phyloP scores from a whole-genome alignment of 2,797 vertebrate genomes.

The Valencia hispanica region DNA sequence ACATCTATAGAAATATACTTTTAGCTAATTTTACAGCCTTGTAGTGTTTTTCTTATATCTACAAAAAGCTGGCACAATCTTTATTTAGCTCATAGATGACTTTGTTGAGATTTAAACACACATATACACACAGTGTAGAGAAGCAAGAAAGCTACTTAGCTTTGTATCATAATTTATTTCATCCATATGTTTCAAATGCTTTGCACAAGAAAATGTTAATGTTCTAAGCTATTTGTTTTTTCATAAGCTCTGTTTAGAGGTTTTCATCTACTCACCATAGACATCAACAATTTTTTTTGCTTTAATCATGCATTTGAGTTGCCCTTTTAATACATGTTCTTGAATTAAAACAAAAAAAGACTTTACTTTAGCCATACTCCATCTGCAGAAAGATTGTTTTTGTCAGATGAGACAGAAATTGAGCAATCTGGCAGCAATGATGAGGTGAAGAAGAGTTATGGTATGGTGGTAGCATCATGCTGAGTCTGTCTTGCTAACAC shows the following conservation, averaged over 20 bases:
- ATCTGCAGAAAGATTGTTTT: background rate
- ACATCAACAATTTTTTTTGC: background rate
- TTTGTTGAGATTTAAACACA: constrained; percentile 9
- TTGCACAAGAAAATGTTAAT: background rate
- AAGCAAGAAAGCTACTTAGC: too few species aligned
- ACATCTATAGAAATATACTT: constrained; percentile 12
- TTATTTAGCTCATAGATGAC: background rate
- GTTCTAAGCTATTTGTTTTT: background rate
- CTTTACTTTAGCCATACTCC: background rate
- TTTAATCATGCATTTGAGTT: background rate
- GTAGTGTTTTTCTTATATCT: background rate
- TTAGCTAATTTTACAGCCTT: constrained; percentile 1
- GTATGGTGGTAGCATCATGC: background rate
- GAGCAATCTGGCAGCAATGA: background rate
- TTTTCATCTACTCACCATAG: background rate
- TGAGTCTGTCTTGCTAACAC: background rate
- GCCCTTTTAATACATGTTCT: background rate
- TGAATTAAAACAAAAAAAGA: background rate
- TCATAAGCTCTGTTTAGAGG: background rate
- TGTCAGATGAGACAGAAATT: background rate
- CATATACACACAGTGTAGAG: background rate
- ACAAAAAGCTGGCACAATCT: background rate
- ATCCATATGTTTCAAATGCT: background rate
- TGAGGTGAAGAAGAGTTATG: too few species aligned
- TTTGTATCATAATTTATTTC: background rate